Base-by-base conservation (phyloP, 2,888 invertebrate species). In the Oeneis ivallda region DNA sequence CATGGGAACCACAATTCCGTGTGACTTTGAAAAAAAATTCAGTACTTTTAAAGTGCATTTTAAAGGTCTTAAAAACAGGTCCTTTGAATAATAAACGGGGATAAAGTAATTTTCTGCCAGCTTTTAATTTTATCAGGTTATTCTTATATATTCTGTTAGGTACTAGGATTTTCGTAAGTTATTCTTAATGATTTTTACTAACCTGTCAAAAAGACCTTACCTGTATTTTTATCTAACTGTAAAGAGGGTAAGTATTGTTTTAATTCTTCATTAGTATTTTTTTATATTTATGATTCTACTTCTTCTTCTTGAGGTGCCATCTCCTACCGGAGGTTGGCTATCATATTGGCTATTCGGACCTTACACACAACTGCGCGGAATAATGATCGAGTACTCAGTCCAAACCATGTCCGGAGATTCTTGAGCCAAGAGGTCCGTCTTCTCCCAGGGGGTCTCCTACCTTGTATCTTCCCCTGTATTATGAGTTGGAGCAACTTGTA, bases 11-110 rank as follows among this genome's bases (percentile, higher is more conserved):
- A 34, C 34, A 34, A 34, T 34, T 34, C 34, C 34, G 34, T 34
- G 34, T 7, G 34, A 34, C 34, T 34, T 34, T 34, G 34, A 34
- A 34, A n/a, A n/a, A n/a, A n/a, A n/a, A n/a, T 43, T 43, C 43
- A 43, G 43, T 43, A 43, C 43, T n/a, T 43, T 43, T 43, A 43
- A 43, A 43, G 43, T 43, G 43, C 43, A 43, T 43, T 43, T 43
- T 43, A 43, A 43, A 43, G 43, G 43, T 43, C 43, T n/a, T 43
- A n/a, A 43, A 13, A 43, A 43, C n/a, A 43, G 43, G 43, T 43
- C 43, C 43, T 43, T 43, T 43, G 43, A 43, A 43, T 43, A 43
- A n/a, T 43, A 43, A 43, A 43, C 13, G 43, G 43, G n/a, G 43
- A 43, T 43, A 43, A 43, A 43, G 43, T 43, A 43, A 43, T 43